Conservation (phyloP, 2,797 vertebrate species). For the Xerus rutilus region DNA sequence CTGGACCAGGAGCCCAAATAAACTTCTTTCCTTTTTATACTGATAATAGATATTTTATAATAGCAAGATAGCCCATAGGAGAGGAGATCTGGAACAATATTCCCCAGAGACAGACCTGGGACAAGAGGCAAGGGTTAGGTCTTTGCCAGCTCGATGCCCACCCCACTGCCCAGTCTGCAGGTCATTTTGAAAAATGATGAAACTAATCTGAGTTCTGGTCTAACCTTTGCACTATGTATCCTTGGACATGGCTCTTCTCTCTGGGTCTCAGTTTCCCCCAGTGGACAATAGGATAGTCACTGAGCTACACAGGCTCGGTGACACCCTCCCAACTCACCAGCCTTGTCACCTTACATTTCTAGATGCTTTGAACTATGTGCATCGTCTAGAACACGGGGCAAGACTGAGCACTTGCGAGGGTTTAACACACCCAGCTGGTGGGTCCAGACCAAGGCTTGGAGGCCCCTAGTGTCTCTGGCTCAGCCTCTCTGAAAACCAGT, state of each 20-base stretch:
- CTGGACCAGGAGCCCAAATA: no score
- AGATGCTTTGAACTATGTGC: neutral
- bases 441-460: neutral
- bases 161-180: neutral
- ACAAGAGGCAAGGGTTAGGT: neutral
- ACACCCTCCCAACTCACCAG: no score
- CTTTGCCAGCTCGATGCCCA: neutral
- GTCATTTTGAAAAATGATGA: neutral
- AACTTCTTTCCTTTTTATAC: neutral
- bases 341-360: neutral
- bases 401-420: no score
- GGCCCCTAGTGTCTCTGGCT: neutral
- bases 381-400: neutral
- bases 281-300: neutral
- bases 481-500: neutral
- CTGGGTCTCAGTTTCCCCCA: neutral
- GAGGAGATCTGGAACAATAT: neutral
- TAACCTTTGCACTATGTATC: neutral
- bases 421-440: neutral
- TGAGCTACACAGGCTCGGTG: neutral
- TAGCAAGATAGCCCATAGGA: rapidly evolving
- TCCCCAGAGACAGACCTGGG: neutral
- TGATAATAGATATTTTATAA: no score
- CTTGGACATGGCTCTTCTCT: neutral
- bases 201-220: neutral